These are phyloP conservation scores for Micrasema minimum DNA, from an alignment of 1,140 invertebrate genomes.

Conservation along the genomic window DNA sequence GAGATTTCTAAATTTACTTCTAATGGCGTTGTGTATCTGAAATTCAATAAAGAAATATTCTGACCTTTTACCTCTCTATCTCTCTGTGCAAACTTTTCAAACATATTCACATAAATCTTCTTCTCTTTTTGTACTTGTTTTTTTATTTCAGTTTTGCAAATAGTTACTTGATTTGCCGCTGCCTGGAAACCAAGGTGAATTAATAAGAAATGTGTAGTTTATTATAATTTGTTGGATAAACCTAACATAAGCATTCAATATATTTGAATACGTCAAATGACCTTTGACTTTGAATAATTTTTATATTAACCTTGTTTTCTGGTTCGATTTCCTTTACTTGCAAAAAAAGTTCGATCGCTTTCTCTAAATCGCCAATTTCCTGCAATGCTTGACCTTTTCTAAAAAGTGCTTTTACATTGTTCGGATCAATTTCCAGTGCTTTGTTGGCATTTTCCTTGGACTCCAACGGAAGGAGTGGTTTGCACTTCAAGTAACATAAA, in stretches of 20 bases:
- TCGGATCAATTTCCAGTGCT: constrained; percentile 78
- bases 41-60: constrained; percentile 46
- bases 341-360: constrained; percentile 84
- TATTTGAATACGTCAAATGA: no score
- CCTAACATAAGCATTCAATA: no score
- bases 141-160: constrained; percentile 81
- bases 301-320: constrained; percentile 62
- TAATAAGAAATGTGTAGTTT: no score
- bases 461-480: constrained; percentile 72
- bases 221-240: no score
- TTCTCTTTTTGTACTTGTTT: constrained; percentile 85
- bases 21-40: no score
- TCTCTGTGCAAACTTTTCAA: constrained; percentile 85
- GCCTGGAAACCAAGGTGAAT: constrained; percentile 64
- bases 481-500: constrained; percentile 85
- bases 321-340: constrained; percentile 76
- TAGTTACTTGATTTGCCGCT: constrained; percentile 79
- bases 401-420: constrained; percentile 92
- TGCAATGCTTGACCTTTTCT: constrained; percentile 86
- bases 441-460: constrained; percentile 76
- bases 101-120: constrained; percentile 94
- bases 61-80: constrained; percentile 78
- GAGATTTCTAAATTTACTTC: no score
- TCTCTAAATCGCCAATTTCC: constrained; percentile 79
- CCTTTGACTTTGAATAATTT: neutral